phyloP scores from a whole-genome alignment of 2,797 vertebrate species.

The Paedocypris micromegethes region DNA sequence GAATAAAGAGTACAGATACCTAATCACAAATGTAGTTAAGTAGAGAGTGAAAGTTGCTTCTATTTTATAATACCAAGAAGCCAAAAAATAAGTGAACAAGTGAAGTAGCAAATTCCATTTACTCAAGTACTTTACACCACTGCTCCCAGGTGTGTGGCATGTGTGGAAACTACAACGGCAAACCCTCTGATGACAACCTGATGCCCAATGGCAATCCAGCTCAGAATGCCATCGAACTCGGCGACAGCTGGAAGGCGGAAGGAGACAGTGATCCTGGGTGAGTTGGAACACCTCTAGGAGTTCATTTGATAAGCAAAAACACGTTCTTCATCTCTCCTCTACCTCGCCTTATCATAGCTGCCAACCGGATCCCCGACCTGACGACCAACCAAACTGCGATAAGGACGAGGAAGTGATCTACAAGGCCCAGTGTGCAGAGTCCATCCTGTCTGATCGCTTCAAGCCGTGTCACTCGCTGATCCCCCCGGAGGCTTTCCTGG shows the following conservation, averaged over 20 bases:
- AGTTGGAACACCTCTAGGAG: conserved; percentile 32
- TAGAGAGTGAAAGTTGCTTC: too few relatives aligned
- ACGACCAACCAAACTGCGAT: conserved; percentile 59
- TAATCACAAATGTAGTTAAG: too few relatives aligned
- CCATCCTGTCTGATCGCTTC: conserved; percentile 63
- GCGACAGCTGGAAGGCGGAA: conserved; percentile 79
- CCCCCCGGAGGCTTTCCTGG: conserved; percentile 55
- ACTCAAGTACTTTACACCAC: too few relatives aligned
- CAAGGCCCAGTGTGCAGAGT: conserved; percentile 52
- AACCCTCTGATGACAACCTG: conserved; percentile 69
- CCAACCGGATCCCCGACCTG: conserved; percentile 61
- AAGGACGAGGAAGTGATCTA: conserved; percentile 51
- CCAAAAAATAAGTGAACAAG: too few relatives aligned
- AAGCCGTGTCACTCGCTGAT: conserved; percentile 62
- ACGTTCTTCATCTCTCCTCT: not conserved
- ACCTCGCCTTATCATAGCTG: conserved; percentile 46
- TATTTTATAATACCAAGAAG: too few relatives aligned
- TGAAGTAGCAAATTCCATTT: too few relatives aligned
- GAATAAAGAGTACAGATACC: too few relatives aligned
- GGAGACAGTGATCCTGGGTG: conserved; percentile 72
- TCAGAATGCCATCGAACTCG: conserved; percentile 65
- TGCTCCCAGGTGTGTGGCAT: conserved; percentile 73
- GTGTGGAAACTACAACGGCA: conserved; percentile 78
- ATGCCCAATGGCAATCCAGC: conserved; percentile 70
- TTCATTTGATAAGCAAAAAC: too few relatives aligned